phyloP scores from a whole-genome alignment of 2,113 vertebrate genomes.

The Lophotis ruficrista region DNA sequence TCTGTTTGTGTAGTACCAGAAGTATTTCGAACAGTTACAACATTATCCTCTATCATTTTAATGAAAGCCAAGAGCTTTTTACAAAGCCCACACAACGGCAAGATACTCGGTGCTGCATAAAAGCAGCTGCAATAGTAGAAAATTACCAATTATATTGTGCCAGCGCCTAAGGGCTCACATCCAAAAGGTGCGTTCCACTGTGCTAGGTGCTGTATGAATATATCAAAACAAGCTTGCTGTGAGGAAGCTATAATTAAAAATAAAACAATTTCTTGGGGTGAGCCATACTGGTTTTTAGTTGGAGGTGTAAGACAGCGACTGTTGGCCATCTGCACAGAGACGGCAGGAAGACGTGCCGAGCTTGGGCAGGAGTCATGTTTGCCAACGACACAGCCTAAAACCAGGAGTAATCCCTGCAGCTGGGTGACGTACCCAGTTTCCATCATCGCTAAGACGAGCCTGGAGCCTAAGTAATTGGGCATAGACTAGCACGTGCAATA shows the following conservation, averaged over 20 bases:
- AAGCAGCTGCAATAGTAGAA: neutral
- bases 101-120: neutral
- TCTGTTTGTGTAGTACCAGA: neutral
- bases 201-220: too few species aligned
- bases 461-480: neutral
- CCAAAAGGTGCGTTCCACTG: neutral
- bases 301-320: too few species aligned
- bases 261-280: too few species aligned
- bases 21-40: neutral
- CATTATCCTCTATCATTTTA: neutral
- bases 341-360: fast-evolving
- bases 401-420: neutral
- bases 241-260: neutral
- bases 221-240: neutral
- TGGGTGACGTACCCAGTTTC: neutral
- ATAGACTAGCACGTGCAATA: fast-evolving
- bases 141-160: too few species aligned
- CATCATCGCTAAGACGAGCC: too few species aligned
- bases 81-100: neutral
- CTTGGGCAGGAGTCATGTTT: neutral
- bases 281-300: neutral
- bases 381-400: neutral
- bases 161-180: too few species aligned
- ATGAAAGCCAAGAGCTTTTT: neutral
- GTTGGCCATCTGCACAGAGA: fast-evolving